Percentiles rank a stretch among this genome's conserved stretches.
Conservation (phyloP, 2,113 vertebrate species). For the Misgurnus mizolepis region DNA sequence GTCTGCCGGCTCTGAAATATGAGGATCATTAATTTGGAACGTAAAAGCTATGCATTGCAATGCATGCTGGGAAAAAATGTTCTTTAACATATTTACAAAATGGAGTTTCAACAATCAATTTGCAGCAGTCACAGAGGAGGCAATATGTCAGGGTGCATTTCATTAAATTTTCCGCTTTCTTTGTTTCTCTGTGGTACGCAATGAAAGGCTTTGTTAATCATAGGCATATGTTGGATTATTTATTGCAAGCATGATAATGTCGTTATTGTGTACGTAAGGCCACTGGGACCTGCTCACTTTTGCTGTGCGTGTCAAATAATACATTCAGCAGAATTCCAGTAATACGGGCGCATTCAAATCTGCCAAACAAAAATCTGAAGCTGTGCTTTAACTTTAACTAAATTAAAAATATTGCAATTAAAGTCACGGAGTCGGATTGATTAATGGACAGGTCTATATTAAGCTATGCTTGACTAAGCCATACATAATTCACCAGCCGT, state of each 20-base stretch:
- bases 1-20: not conserved
- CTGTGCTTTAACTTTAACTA: slow-evolving; percentile 10
- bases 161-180: slow-evolving; percentile 44
- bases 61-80: slow-evolving; percentile 19
- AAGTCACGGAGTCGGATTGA: slow-evolving; percentile 37
- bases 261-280: slow-evolving; percentile 52
- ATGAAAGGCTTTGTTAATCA: slow-evolving; percentile 57
- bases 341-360: slow-evolving; percentile 38
- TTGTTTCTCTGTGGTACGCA: slow-evolving; percentile 43
- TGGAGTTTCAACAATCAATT: slow-evolving; percentile 37
- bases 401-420: slow-evolving; percentile 38
- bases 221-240: slow-evolving; percentile 55
- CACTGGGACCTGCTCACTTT: slow-evolving; percentile 41
- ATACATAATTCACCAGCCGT: slow-evolving; percentile 47
- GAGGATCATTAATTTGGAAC: not conserved
- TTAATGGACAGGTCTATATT: slow-evolving; percentile 43
- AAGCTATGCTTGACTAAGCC: slow-evolving; percentile 47
- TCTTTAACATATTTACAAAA: slow-evolving; percentile 31
- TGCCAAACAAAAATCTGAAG: slow-evolving; percentile 29
- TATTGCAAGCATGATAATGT: slow-evolving; percentile 55
- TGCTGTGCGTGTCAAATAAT: slow-evolving; percentile 46
- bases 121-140: slow-evolving; percentile 37
- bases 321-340: slow-evolving; percentile 42
- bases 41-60: slow-evolving; percentile 3
- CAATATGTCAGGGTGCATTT: slow-evolving; percentile 35